phyloP scores from a whole-genome alignment of 2,113 vertebrate species.

The Pseudolaguvia tuberculata region DNA sequence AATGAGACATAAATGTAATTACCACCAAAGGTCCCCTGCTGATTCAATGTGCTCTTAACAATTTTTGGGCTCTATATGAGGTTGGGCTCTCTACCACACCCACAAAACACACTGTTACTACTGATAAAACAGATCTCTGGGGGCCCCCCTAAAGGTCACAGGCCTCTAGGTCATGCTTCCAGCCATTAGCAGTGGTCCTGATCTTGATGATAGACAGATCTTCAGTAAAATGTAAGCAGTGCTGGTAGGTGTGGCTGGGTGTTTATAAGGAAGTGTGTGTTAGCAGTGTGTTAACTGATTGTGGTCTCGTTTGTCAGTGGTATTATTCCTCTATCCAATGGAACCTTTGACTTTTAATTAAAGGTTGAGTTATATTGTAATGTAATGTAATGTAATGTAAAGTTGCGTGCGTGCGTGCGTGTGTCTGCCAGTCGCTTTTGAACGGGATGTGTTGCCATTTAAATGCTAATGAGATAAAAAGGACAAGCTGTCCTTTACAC shows the following conservation, averaged over 20 bases:
- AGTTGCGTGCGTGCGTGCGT: not conserved
- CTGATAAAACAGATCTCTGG: too few species aligned
- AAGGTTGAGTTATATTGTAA: slow-evolving; percentile 55
- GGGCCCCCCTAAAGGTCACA: too few species aligned
- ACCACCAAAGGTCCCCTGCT: too few species aligned
- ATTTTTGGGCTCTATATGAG: too few species aligned
- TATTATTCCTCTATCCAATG: slow-evolving; percentile 36
- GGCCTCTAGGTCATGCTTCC: too few species aligned
- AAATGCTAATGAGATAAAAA: slow-evolving; percentile 70
- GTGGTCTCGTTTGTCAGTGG: not conserved
- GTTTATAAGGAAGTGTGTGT: not conserved
- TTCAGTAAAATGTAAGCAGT: not conserved
- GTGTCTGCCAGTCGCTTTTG: slow-evolving; percentile 60
- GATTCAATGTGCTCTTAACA: too few species aligned
- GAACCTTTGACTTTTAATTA: slow-evolving; percentile 50
- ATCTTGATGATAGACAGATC: too few species aligned
- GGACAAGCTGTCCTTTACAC: slow-evolving; percentile 64
- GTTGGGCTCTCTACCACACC: too few species aligned
- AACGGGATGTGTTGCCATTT: slow-evolving; percentile 65
- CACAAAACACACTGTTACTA: too few species aligned
- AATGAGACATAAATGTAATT: too few species aligned
- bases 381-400: too few species aligned
- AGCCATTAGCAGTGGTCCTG: too few species aligned
- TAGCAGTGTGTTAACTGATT: not conserved
- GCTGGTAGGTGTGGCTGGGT: not conserved